Evolutionary conservation across 2,888 invertebrate genomes (phyloP).

Genomic region (Chrysolina oricalcia): DNA sequence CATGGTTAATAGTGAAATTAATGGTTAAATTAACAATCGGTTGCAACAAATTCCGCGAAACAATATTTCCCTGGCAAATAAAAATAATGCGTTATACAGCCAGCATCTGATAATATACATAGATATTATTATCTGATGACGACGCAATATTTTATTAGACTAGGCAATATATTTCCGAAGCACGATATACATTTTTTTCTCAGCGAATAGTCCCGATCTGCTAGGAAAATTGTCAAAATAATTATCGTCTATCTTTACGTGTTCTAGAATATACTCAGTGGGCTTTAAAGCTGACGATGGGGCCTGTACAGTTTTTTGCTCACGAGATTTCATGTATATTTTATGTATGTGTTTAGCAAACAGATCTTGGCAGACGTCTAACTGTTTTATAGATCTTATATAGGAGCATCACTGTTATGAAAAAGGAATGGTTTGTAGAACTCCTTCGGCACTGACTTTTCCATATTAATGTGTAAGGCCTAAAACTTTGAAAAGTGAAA

Average conservation of each 20-base stretch:
- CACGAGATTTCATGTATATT: not conserved
- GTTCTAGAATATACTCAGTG: not conserved
- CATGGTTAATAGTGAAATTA: not conserved
- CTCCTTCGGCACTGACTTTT: too few species aligned
- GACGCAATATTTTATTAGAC: not conserved
- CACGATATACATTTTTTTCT: not conserved
- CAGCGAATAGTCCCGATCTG: not conserved
- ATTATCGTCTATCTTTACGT: too few species aligned
- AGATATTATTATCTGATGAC: constrained; percentile 33
- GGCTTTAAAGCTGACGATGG: not conserved
- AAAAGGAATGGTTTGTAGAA: too few species aligned
- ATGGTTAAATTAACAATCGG: not conserved
- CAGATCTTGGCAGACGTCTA: too few species aligned
- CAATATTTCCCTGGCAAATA: not conserved
- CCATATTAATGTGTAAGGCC: too few species aligned
- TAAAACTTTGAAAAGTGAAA: too few species aligned
- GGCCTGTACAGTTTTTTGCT: constrained; percentile 6
- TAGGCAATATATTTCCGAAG: not conserved
- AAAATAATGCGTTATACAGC: constrained; percentile 36
- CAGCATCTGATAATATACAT: constrained; percentile 31
- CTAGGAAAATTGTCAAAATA: too few species aligned
- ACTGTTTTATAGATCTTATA: too few species aligned
- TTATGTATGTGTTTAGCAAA: too few species aligned
- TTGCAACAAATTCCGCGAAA: not conserved
- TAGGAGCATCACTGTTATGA: too few species aligned